phyloP scores from a whole-genome alignment of 2,888 invertebrate genomes.

The Celastrina argiolus region DNA sequence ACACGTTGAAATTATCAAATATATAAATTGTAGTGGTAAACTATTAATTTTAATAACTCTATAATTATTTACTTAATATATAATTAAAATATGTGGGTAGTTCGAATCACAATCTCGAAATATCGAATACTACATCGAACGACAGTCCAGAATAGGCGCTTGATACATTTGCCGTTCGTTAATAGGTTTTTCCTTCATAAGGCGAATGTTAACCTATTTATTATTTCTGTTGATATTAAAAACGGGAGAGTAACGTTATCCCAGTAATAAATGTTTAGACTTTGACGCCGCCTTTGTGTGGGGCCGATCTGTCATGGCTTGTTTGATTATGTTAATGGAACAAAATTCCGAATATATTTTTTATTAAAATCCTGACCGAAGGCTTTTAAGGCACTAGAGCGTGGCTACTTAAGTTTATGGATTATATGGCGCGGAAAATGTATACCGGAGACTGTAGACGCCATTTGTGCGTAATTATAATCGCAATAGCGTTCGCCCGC shows the following conservation, averaged over 20 bases:
- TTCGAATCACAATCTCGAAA: too few species aligned
- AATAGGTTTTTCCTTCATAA: constrained; percentile 77
- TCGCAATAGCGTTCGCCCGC: neutral
- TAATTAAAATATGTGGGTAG: too few species aligned
- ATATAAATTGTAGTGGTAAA: too few species aligned
- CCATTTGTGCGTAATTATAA: constrained; percentile 30
- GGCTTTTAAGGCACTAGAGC: constrained; percentile 48
- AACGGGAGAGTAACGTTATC: constrained; percentile 57
- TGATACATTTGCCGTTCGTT: constrained; percentile 72
- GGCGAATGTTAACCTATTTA: constrained; percentile 77
- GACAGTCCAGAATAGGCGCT: constrained; percentile 42
- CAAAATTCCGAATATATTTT: constrained; percentile 39
- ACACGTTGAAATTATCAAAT: too few species aligned
- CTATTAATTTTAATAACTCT: too few species aligned
- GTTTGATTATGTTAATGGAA: constrained; percentile 59
- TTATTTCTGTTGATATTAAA: constrained; percentile 73
- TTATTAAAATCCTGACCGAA: constrained; percentile 43
- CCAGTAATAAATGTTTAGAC: constrained; percentile 54
- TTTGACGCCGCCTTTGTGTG: constrained; percentile 53
- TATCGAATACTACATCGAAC: constrained; percentile 27
- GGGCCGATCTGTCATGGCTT: constrained; percentile 56
- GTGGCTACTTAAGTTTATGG: constrained; percentile 37
- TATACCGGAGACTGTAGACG: constrained; percentile 21
- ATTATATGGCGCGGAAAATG: constrained; percentile 39
- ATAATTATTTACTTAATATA: too few species aligned